Base-by-base conservation (phyloP, 2,888 invertebrate genomes). In the Antheraea assamensis region DNA sequence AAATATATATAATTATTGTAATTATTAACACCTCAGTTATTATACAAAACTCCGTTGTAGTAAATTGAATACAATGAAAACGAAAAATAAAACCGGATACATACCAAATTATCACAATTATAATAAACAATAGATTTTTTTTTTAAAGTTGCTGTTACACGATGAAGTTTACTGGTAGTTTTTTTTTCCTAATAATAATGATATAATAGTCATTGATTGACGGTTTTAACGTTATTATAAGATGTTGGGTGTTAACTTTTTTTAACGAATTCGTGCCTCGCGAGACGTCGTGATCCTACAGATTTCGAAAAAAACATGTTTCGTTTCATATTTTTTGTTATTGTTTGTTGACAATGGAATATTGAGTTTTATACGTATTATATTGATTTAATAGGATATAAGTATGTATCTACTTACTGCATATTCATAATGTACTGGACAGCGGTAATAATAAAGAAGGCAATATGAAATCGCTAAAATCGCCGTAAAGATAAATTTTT, bases 201-300 rank as follows among this genome's bases (percentile, higher is more conserved):
- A 30, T 30, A 64, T 64, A 64, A 64, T 64, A 30, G 17, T 64
- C 4, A 30, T 64, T 64, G 61, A 64, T 64, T 64, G 61, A 64
- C 30, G 61, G 61, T 30, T 30, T 17, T 3, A 19, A 64, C 27
- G 27, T 27, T 64, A 64, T 30, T 64, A 64, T 64, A 30, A 64
- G 15, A 30, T 30, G 27, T 64, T 64, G 17, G 61, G 30, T 17
- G 30, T 64, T 64, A 30, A 8, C 4, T 27, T 64, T 64, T 58
- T 64, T 64, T 64, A 30, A 30, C 30, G 30, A 64, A 64, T 30
- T 64, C 61, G 61, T 64, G 61, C 27, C 27, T 27, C 27, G 5
- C 30, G 27, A 64, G 27, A 64, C 30, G 17, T 64, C 17, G 17
- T 64, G 61, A 30, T 27, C 30, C 61, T 64, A 64, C 30, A 64